Base-by-base conservation (phyloP, 2,888 invertebrate species). In the Cyclophora punctaria region DNA sequence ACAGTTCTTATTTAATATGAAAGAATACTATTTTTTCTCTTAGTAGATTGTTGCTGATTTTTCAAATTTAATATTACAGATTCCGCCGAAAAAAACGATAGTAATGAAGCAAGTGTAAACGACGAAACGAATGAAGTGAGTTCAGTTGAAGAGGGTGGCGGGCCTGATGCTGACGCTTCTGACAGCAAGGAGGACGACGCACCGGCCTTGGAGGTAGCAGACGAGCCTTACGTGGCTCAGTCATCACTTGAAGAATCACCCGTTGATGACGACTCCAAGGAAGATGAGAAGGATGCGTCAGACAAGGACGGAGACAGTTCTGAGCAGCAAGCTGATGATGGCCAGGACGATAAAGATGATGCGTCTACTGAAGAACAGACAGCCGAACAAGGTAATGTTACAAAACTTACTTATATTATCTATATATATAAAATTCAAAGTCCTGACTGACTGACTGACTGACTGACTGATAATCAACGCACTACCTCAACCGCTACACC, bases 61-160 rank as follows among this genome's bases (percentile, higher is more conserved):
- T 20, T 20, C 20, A 20, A 1, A 20, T 20, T 20, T 2, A 20
- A 20, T 49, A 58, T 79, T 73, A 45, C 77, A 88, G 87, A 85
- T 75, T 83, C 86, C 73, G 73, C 73, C 63, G 87, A 84, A 77
- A 87, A 87, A 78, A 81, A 80, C 79, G 85, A 85, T 65, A 88
- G 88, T 77, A 82, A 79, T 80, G 90, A 89, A 82, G 75, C 80
- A 67, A 83, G 79, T 68, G 72, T 85, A 66, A 80, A 80, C 63
- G 78, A 82, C 69, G 80, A 83, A 69, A 79, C 83, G 73, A 83
- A 78, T 72, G 83, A 85, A 74, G 75, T 66, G 55, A 75, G 70
- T 70, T 84, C 85, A 67, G 72, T 67, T 59, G 86, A 87, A 74
- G 82, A 77, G 58, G 78, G 73, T 48, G 82, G 66, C 35, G 73